phyloP scores from a whole-genome alignment of 2,888 invertebrate genomes.

The Sepioteuthis lessoniana region DNA sequence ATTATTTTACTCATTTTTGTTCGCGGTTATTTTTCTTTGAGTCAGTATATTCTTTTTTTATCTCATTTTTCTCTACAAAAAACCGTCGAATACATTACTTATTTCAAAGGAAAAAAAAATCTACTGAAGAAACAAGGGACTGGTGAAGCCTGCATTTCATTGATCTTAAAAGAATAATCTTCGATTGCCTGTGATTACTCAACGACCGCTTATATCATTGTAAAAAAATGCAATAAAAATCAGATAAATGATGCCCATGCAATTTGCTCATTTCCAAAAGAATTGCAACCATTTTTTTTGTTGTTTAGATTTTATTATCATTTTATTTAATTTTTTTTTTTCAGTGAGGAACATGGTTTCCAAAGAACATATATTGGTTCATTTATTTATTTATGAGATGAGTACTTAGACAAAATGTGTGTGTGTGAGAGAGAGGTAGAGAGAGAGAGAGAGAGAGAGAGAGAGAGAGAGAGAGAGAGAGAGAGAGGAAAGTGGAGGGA shows the following conservation, averaged over 20 bases:
- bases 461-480: too few species aligned
- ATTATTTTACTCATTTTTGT: neutral
- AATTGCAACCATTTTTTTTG: neutral
- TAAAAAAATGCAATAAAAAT: neutral
- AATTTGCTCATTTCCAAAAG: conserved; percentile 1
- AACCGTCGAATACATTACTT: neutral
- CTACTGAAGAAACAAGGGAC: neutral
- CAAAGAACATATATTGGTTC: neutral
- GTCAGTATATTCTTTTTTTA: neutral
- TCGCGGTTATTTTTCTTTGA: neutral
- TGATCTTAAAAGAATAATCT: conserved; percentile 1
- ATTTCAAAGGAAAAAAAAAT: neutral
- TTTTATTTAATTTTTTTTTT: neutral
- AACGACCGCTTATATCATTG: neutral
- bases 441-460: too few species aligned
- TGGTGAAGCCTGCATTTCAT: neutral
- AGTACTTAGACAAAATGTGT: neutral
- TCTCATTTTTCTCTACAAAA: neutral
- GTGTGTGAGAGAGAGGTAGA: too few species aligned
- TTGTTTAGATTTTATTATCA: too few species aligned
- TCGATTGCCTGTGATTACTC: neutral
- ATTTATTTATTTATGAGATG: neutral
- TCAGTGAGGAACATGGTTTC: too few species aligned
- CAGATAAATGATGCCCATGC: neutral
- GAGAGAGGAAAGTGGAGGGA: too few species aligned